Percentiles rank a stretch among this genome's conserved stretches.
Conservation (phyloP, 2,797 vertebrate species). For the Xerus rutilus region DNA sequence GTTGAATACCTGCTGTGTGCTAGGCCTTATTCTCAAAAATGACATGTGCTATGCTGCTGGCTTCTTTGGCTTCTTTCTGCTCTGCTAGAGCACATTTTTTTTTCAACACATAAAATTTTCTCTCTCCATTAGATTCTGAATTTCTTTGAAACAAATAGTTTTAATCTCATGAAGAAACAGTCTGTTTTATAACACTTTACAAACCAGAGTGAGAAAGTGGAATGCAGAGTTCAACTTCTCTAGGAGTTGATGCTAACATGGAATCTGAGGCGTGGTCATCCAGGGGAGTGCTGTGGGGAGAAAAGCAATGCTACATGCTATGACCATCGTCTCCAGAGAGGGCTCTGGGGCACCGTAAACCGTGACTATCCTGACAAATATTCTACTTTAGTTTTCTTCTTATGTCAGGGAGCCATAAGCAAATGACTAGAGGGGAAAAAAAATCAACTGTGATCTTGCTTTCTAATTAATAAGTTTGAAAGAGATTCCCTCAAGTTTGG, state of each 20-base stretch:
- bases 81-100: not conserved
- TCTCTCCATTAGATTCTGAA: not conserved
- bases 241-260: not conserved
- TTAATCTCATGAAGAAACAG: not conserved
- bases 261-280: not conserved
- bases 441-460: not conserved
- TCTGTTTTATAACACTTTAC: not conserved
- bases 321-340: not conserved
- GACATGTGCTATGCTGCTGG: accelerated
- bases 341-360: not conserved
- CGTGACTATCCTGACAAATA: not conserved
- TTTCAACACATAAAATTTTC: not conserved
- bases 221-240: not conserved
- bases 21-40: not conserved
- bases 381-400: not conserved
- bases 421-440: not conserved
- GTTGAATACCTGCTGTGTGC: not conserved
- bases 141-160: conserved; percentile 43
- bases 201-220: not conserved
- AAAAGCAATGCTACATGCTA: no score
- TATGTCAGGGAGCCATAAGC: not conserved
- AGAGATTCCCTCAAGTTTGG: not conserved
- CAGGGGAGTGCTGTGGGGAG: no score
- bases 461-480: conserved; percentile 27
- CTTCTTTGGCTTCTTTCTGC: not conserved